phyloP scores from a whole-genome alignment of 2,888 invertebrate species.

The Ornithoptera priamus region DNA sequence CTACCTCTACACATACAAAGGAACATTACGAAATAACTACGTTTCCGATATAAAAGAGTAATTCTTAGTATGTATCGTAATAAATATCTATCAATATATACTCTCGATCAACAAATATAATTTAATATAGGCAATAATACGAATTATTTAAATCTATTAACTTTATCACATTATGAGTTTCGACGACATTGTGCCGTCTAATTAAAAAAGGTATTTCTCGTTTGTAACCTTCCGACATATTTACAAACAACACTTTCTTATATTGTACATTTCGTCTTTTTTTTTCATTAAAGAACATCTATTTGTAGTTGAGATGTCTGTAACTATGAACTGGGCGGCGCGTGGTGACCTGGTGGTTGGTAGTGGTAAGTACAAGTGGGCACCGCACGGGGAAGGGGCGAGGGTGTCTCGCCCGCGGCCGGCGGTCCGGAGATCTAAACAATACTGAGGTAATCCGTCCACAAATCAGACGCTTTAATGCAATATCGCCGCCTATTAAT shows the following conservation, averaged over 20 bases:
- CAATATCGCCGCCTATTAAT: background rate
- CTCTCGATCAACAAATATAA: constrained; percentile 74
- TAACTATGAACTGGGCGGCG: constrained; percentile 12
- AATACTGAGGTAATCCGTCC: constrained; percentile 27
- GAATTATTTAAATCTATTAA: constrained; percentile 61
- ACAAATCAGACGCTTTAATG: constrained; percentile 4
- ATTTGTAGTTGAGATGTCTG: constrained; percentile 32
- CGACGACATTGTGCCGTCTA: constrained; percentile 61
- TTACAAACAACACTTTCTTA: constrained; percentile 49
- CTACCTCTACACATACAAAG: constrained; percentile 49
- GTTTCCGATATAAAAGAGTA: constrained; percentile 58
- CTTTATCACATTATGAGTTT: constrained; percentile 70
- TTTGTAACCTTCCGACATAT: constrained; percentile 46
- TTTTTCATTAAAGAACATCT: constrained; percentile 36
- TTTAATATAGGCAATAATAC: constrained; percentile 69
- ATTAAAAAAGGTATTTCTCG: constrained; percentile 50
- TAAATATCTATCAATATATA: constrained; percentile 75
- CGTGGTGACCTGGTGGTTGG: constrained; percentile 2
- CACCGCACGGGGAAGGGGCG: background rate
- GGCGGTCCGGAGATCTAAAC: constrained; percentile 24
- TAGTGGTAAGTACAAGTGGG: constrained; percentile 17
- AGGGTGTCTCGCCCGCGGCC: background rate
- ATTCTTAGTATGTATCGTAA: constrained; percentile 61
- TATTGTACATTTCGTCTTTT: constrained; percentile 48
- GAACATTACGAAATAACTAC: constrained; percentile 51